phyloP scores from a whole-genome alignment of 2,888 invertebrate genomes.

The Drosophila cracens region DNA sequence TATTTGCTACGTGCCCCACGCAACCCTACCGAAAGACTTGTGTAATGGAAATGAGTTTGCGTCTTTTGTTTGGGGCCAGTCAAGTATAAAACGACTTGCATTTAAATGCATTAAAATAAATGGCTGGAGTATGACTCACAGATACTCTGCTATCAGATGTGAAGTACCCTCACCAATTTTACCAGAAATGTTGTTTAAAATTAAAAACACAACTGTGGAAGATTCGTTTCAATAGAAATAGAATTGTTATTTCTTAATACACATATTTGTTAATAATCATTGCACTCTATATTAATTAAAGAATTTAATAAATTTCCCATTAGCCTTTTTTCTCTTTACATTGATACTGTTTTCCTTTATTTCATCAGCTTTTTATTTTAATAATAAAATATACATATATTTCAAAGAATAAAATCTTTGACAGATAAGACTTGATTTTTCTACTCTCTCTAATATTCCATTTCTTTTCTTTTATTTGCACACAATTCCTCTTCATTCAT shows the following conservation, averaged over 20 bases:
- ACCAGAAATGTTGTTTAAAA: neutral
- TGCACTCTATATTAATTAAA: neutral
- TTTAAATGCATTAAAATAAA: constrained; percentile 20
- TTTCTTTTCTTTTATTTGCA: neutral
- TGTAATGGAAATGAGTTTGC: constrained; percentile 28
- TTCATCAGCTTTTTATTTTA: neutral
- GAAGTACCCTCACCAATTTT: neutral
- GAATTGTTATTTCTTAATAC: neutral
- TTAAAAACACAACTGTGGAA: neutral
- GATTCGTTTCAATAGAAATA: neutral
- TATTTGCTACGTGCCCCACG: constrained; percentile 51
- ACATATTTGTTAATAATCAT: neutral
- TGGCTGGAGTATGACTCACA: neutral
- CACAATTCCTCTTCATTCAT: neutral
- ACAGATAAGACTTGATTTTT: neutral
- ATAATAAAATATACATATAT: no score
- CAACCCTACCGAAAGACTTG: constrained; percentile 21
- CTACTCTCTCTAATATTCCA: neutral
- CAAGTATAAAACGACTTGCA: constrained; percentile 31
- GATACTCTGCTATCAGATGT: neutral
- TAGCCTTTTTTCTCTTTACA: neutral
- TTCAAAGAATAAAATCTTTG: neutral
- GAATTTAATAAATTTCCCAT: neutral
- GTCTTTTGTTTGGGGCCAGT: constrained; percentile 35
- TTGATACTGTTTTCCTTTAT: neutral